phyloP scores from a whole-genome alignment of 2,888 invertebrate species.

The Drosophila birchii region DNA sequence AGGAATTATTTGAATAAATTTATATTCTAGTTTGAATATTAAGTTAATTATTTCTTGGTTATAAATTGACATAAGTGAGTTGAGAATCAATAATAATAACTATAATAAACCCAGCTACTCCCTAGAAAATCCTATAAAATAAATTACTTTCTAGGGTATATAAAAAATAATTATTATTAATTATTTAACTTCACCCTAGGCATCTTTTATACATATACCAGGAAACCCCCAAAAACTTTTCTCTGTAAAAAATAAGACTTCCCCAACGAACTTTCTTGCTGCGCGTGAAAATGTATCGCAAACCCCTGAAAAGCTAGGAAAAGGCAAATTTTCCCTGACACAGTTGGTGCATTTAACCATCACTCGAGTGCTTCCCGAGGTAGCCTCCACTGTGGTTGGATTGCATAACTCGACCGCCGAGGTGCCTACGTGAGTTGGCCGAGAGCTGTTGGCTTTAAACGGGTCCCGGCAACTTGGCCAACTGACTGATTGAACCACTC shows the following conservation, averaged over 20 bases:
- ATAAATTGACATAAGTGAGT: neutral
- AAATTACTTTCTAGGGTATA: neutral
- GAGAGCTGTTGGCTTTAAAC: conserved; percentile 17
- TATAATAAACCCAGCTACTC: no score
- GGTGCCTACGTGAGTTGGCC: conserved; percentile 34
- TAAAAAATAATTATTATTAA: neutral
- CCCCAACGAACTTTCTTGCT: conserved; percentile 9
- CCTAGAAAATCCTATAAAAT: no score
- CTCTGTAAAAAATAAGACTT: conserved; percentile 6
- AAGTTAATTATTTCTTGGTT: no score
- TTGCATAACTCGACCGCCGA: conserved; percentile 53
- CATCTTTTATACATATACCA: neutral
- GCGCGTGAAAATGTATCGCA: conserved; percentile 48
- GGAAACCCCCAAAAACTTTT: conserved; percentile 53
- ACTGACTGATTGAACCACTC: conserved; percentile 52
- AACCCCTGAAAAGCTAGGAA: neutral
- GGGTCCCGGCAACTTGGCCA: conserved; percentile 45
- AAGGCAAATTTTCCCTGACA: conserved; percentile 30
- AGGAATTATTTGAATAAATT: no score
- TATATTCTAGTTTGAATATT: no score
- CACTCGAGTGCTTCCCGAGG: conserved; percentile 11
- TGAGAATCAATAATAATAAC: neutral
- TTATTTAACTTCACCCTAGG: neutral
- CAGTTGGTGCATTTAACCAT: conserved; percentile 16
- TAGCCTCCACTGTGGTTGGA: conserved; percentile 30